phyloP scores from a whole-genome alignment of 2,113 vertebrate genomes.

The Saiga tatarica region DNA sequence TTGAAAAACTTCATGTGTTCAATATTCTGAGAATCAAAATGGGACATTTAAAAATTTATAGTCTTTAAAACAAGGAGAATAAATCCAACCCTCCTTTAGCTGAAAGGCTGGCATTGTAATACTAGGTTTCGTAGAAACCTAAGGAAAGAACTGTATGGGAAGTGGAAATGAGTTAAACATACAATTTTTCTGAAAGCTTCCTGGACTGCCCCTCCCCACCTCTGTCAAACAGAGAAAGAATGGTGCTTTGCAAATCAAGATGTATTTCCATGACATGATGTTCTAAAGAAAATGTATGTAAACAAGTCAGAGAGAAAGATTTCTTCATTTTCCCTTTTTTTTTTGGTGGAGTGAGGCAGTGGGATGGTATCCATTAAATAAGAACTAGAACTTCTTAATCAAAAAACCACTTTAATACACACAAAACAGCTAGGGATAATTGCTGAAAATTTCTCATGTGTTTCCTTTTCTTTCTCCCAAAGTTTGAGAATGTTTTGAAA shows the following conservation, averaged over 20 bases:
- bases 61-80: conserved; percentile 39
- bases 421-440: conserved; percentile 35
- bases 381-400: conserved; percentile 61
- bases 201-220: conserved; percentile 20
- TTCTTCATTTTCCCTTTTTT: conserved; percentile 79
- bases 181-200: not conserved
- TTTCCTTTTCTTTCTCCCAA: conserved; percentile 62
- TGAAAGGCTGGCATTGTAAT: not conserved
- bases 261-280: conserved; percentile 49
- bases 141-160: not conserved
- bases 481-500: conserved; percentile 79
- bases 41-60: conserved; percentile 51
- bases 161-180: conserved; percentile 28
- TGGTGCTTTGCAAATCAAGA: conserved; percentile 55
- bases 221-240: conserved; percentile 70
- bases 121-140: conserved; percentile 56
- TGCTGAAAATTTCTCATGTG: conserved; percentile 36
- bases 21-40: conserved; percentile 54
- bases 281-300: conserved; percentile 73
- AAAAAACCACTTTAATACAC: conserved; percentile 72
- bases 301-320: conserved; percentile 70
- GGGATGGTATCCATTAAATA: conserved; percentile 57
- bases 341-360: conserved; percentile 57
- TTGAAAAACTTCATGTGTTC: conserved; percentile 43
- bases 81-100: not conserved